phyloP scores from a whole-genome alignment of 2,797 vertebrate species.

The Eupleurogrammus muticus region DNA sequence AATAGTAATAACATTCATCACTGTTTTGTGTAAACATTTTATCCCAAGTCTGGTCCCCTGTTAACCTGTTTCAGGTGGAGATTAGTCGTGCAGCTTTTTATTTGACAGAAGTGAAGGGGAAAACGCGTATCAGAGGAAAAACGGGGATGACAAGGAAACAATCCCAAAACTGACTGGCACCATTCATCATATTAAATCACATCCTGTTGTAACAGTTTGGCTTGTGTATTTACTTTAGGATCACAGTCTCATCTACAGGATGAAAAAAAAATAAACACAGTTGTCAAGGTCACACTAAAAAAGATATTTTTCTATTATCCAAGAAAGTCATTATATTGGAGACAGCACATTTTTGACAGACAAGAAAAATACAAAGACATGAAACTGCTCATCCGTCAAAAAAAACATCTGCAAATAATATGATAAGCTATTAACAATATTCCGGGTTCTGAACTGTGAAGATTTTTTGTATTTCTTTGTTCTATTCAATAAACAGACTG shows the following conservation, averaged over 20 bases:
- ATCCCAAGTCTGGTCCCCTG: background rate
- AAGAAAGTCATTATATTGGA: too few species aligned
- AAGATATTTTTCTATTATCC: too few species aligned
- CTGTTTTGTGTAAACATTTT: background rate
- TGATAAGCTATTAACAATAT: too few species aligned
- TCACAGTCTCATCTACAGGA: background rate
- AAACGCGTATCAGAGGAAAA: background rate
- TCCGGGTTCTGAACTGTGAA: too few species aligned
- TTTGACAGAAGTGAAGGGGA: conserved; percentile 12
- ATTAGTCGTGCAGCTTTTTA: background rate
- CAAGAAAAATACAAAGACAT: too few species aligned
- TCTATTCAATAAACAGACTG: too few species aligned
- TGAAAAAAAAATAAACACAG: background rate
- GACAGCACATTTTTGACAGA: too few species aligned
- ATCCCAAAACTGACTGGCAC: background rate
- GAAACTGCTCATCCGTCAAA: too few species aligned
- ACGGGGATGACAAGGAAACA: too few species aligned
- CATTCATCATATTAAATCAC: conserved; percentile 15
- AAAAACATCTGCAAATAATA: too few species aligned
- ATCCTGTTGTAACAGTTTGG: background rate
- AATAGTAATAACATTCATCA: background rate
- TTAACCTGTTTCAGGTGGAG: background rate
- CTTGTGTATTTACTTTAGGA: conserved; percentile 7
- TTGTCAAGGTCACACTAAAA: too few species aligned
- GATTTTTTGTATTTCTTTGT: too few species aligned